Conservation (phyloP, 2,888 invertebrate genomes). For the Drosophila cognata region DNA sequence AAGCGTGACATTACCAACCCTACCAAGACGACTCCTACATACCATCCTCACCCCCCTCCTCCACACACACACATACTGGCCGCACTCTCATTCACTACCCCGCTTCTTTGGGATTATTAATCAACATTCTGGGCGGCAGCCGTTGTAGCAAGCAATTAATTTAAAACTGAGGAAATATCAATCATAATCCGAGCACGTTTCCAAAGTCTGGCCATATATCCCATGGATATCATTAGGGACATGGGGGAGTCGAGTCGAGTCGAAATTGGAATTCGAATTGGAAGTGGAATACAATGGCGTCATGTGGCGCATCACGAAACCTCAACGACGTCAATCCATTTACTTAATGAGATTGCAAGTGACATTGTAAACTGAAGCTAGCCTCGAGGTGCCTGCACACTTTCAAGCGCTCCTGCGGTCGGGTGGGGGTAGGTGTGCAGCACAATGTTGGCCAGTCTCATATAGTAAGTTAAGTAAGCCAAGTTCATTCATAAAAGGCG, state of each 20-base stretch:
- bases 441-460: slow-evolving; percentile 45
- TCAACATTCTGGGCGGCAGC: slow-evolving; percentile 31
- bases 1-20: neutral
- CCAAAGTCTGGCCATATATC: slow-evolving; percentile 41
- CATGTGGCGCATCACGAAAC: slow-evolving; percentile 68
- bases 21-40: neutral
- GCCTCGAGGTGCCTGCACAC: neutral
- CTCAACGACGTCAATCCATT: slow-evolving; percentile 70
- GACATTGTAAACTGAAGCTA: slow-evolving; percentile 60
- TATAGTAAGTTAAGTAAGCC: slow-evolving; percentile 53
- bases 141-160: slow-evolving; percentile 66
- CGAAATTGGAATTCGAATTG: slow-evolving; percentile 29
- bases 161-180: slow-evolving; percentile 72
- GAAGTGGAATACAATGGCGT: slow-evolving; percentile 64
- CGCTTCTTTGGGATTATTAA: slow-evolving; percentile 45
- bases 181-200: slow-evolving; percentile 65
- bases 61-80: neutral
- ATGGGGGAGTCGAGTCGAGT: slow-evolving; percentile 7
- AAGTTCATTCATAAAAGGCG: slow-evolving; percentile 77
- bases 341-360: slow-evolving; percentile 73
- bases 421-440: slow-evolving; percentile 11
- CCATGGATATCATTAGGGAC: slow-evolving; percentile 37
- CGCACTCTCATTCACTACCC: neutral
- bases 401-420: neutral
- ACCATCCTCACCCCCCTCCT: too few relatives aligned